Conservation (phyloP, 2,888 invertebrate genomes). For the Mesodorylaimus sp. region DNA sequence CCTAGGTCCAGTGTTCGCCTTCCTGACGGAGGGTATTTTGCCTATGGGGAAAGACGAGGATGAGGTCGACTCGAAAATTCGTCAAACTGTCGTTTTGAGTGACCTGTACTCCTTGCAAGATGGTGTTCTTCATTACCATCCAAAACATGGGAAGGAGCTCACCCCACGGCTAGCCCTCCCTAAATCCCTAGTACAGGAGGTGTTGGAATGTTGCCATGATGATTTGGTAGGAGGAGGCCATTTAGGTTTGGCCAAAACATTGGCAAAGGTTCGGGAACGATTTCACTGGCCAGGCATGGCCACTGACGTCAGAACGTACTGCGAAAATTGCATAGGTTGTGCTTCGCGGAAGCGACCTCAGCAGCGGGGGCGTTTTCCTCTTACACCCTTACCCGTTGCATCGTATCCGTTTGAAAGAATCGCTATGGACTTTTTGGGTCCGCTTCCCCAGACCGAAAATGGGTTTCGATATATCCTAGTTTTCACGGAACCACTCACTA, state of each 20-base stretch:
- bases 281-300: slow-evolving; percentile 12
- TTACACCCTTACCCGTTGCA: slow-evolving; percentile 3
- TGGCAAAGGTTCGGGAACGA: slow-evolving; percentile 2
- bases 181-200: slow-evolving; percentile 6
- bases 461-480: slow-evolving; percentile 13
- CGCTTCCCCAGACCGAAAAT: slow-evolving; percentile 5
- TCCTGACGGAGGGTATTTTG: too few species aligned
- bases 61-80: too few species aligned
- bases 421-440: slow-evolving; percentile 11
- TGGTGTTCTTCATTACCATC: too few species aligned
- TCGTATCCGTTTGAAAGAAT: slow-evolving; percentile 8
- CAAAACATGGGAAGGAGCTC: too few species aligned
- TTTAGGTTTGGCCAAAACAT: slow-evolving; percentile 10
- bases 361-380: not conserved
- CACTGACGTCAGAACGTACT: slow-evolving; percentile 9
- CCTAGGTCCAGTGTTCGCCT: too few species aligned
- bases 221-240: slow-evolving; percentile 11
- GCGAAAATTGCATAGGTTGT: slow-evolving; percentile 10
- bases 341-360: not conserved
- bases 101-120: too few species aligned
- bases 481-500: slow-evolving; percentile 8
- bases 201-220: slow-evolving; percentile 14
- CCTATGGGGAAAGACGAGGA: too few species aligned
- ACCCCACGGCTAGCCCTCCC: slow-evolving; percentile 11
- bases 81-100: too few species aligned